phyloP scores from a whole-genome alignment of 2,113 vertebrate genomes.

The Myanophis thanlyinensis region DNA sequence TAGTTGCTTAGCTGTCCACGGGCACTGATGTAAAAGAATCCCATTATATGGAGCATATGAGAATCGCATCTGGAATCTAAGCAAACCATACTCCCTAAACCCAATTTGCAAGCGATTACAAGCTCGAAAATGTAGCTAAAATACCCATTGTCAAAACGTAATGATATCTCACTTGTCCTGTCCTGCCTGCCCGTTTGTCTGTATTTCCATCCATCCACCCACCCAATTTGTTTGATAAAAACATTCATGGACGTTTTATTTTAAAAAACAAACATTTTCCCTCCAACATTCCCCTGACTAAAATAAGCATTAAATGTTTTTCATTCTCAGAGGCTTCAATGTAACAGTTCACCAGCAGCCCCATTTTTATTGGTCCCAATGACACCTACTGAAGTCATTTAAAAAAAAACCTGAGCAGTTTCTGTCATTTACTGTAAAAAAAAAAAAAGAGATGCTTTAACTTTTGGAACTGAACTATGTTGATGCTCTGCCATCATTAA shows the following conservation, averaged over 20 bases:
- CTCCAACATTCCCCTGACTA: not conserved
- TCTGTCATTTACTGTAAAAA: not conserved
- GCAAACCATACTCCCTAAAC: not conserved
- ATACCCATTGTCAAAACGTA: not conserved
- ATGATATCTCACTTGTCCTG: not conserved
- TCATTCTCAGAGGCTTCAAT: not conserved
- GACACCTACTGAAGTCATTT: not conserved
- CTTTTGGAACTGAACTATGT: not conserved
- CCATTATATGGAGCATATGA: not conserved
- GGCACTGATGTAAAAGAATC: not conserved
- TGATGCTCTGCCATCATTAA: not conserved
- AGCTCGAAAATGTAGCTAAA: not conserved
- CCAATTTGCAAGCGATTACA: not conserved
- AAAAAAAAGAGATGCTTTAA: not conserved
- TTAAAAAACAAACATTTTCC: not conserved
- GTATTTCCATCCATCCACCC: too few species aligned
- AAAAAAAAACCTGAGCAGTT: not conserved
- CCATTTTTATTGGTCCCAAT: not conserved
- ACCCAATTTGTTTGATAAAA: too few species aligned
- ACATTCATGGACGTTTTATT: not conserved
- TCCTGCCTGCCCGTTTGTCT: too few species aligned
- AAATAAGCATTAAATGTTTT: not conserved
- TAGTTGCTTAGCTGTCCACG: not conserved
- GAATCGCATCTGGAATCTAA: not conserved
- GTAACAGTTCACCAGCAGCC: not conserved